Conservation (phyloP, 2,797 vertebrate genomes). For the Australoheros facetus region DNA sequence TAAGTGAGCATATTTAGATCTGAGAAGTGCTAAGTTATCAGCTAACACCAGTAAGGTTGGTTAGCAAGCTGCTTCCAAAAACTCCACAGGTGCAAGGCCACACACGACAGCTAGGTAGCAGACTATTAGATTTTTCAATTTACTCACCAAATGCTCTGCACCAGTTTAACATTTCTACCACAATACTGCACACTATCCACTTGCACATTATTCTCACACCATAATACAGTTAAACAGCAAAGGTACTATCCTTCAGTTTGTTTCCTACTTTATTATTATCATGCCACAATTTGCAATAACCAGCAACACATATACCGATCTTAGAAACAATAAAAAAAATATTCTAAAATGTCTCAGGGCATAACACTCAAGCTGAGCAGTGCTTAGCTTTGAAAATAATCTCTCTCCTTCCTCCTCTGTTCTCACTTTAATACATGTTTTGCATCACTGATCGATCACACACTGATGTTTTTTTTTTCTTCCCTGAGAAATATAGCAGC, state of each 20-base stretch:
- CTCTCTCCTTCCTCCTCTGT: not conserved
- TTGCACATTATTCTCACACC: not conserved
- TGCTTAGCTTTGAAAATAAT: not conserved
- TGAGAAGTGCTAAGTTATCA: not conserved
- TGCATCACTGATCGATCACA: too few relatives aligned
- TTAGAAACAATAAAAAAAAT: not conserved
- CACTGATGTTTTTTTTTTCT: too few relatives aligned
- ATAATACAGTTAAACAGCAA: not conserved
- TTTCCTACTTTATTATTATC: not conserved
- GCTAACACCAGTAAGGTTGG: not conserved
- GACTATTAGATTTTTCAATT: too few relatives aligned
- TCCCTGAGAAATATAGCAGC: too few relatives aligned
- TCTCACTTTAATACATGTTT: not conserved
- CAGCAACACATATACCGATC: not conserved
- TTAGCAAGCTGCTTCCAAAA: not conserved
- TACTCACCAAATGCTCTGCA: not conserved
- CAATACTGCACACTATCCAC: not conserved
- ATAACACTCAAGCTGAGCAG: not conserved
- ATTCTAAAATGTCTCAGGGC: not conserved
- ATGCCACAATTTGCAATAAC: not conserved
- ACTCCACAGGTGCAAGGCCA: not conserved
- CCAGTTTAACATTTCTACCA: not conserved
- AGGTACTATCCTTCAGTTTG: not conserved
- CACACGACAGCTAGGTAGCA: not conserved
- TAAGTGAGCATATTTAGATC: not conserved